phyloP scores from a whole-genome alignment of 2,113 vertebrate genomes.

The Chloebia gouldiae region DNA sequence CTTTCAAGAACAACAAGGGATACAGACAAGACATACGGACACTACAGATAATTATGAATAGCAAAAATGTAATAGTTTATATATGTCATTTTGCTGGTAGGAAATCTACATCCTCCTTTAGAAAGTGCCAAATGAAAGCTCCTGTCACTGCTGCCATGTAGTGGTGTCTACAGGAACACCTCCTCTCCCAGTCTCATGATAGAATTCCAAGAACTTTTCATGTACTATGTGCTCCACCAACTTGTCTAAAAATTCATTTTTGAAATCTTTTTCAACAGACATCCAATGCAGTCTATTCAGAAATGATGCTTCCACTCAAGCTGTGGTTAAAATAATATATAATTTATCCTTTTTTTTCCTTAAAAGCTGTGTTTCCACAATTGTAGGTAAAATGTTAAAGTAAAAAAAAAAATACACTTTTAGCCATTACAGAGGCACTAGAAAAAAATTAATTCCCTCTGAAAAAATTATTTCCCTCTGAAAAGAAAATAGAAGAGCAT shows the following conservation, averaged over 20 bases:
- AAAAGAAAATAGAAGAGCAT: background rate
- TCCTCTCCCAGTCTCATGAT: background rate
- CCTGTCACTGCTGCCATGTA: background rate
- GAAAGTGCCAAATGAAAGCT: background rate
- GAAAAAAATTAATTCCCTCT: background rate
- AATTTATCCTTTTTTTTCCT: background rate
- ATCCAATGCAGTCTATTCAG: background rate
- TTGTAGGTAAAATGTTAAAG: background rate
- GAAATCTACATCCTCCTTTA: background rate
- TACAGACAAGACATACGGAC: background rate
- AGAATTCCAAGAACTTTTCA: background rate
- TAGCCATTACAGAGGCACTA: background rate
- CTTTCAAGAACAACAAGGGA: background rate
- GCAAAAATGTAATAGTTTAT: background rate
- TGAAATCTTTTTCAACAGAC: background rate
- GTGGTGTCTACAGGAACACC: background rate
- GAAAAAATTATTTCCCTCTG: background rate
- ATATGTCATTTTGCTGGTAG: background rate
- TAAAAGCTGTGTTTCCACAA: fast-evolving
- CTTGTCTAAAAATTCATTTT: background rate
- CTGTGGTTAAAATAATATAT: background rate
- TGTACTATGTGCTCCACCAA: background rate
- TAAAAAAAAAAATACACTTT: background rate
- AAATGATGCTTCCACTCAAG: background rate
- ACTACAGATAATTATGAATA: fast-evolving